Base-by-base conservation (phyloP, 2,113 vertebrate species). In the Aegithalos caudatus region DNA sequence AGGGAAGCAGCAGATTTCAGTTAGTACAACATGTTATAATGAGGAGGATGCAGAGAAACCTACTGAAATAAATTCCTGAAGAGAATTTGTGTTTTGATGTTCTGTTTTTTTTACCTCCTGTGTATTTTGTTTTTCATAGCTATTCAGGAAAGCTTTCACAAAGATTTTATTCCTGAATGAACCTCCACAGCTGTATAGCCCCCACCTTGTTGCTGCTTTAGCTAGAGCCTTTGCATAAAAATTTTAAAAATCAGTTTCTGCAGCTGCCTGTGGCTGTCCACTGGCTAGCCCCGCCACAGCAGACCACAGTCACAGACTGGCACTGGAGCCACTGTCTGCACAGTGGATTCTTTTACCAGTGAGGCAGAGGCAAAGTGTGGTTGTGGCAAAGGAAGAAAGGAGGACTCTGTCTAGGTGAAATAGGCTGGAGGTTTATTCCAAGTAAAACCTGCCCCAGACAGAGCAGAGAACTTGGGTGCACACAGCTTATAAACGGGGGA, bases 11-110 rank as follows among this genome's bases (percentile, higher is more conserved):
- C 27, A 85, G 48, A 92, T 91, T 95, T 90, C 70, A 72, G 51
- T 92, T 72, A 81, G 47, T 50, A 78, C 23, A 87, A 48, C 12
- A 50, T 56, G 86, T 94, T 80, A 14, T 81, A 89, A 72, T 45
- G 61, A 95, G 38, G 21, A 85, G 16, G 56, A 61, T 44, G 48
- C 23, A 53, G 28, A 70, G 44, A 78, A 86, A 45, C 7, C n/a
- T 78, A 69, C 62, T 87, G 72, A 93, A 97, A 92, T 85, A 83
- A 87, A 92, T 85, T 95, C 47, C 87, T 88, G 84, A 79, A 81
- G 37, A 73, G 25, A 81, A 84, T 94, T 84, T 86, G 13, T 20
- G 13, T 76, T 25, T 67, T 69, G 71, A 78, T 81, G 13, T 31
- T 90, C 37, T 69, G 42, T 7, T 16, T 12, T 42, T 50, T 67